Conservation (phyloP, 2,797 vertebrate species). For the Sebastes trivittatus region DNA sequence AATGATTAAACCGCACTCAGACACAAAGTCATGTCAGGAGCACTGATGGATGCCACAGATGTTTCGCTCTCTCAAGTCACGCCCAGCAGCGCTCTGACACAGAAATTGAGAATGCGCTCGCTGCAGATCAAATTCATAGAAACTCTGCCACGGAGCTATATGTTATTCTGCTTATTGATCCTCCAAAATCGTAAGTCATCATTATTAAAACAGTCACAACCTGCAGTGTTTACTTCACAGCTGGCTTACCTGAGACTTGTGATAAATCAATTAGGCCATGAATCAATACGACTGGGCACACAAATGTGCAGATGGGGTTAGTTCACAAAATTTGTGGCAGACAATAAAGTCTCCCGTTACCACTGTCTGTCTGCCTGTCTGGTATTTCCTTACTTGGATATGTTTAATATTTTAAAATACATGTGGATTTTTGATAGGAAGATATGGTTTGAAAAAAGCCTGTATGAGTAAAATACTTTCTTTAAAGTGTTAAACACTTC, state of each 20-base stretch:
- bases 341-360: not conserved
- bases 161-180: not conserved
- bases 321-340: not conserved
- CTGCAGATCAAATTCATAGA: conserved; percentile 27
- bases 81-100: conserved; percentile 17
- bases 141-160: not conserved
- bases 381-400: not conserved
- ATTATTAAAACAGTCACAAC: not conserved
- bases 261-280: conserved; percentile 3
- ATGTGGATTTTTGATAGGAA: not conserved
- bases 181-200: not conserved
- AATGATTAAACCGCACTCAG: conserved; percentile 66
- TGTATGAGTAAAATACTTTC: not conserved
- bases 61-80: conserved; percentile 41
- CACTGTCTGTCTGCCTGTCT: not conserved
- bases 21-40: conserved; percentile 69
- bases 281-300: not conserved
- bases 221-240: not conserved
- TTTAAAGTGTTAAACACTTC: not conserved
- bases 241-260: not conserved
- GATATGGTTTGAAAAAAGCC: too few species aligned
- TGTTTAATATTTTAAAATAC: not conserved
- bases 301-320: not conserved
- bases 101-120: not conserved
- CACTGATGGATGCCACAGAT: conserved; percentile 65